A percentile compares a stretch with the other conserved stretches of the same genome.
These are phyloP conservation scores for Mythimna albipuncta DNA, from an alignment of 2,888 invertebrate genomes.

Conservation along the genomic window DNA sequence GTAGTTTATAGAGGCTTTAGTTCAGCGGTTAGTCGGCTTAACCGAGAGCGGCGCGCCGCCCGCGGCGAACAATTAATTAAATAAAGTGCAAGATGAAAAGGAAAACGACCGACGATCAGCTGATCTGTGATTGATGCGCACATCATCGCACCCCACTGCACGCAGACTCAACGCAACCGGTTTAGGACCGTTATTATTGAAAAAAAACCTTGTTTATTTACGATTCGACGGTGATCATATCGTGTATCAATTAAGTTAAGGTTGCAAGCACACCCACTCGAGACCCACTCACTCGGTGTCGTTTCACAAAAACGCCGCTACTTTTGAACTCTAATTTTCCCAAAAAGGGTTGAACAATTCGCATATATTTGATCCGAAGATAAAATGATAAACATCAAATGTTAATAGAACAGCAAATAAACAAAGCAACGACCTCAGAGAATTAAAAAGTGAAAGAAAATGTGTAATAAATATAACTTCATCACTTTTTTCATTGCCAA, in stretches of 20 bases:
- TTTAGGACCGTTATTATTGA: slow-evolving; percentile 79
- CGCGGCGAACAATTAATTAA: slow-evolving; percentile 86
- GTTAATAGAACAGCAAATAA: slow-evolving; percentile 58
- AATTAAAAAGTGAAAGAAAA: slow-evolving; percentile 68
- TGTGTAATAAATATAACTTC: slow-evolving; percentile 77
- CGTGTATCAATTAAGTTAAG: slow-evolving; percentile 75
- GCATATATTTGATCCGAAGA: slow-evolving; percentile 16
- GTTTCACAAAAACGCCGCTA: slow-evolving; percentile 7
- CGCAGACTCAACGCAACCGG: slow-evolving; percentile 79
- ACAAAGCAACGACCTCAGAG: slow-evolving; percentile 72
- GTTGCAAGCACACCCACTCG: slow-evolving; percentile 37
- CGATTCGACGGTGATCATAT: slow-evolving; percentile 70
- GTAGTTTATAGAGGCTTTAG: slow-evolving; percentile 74
- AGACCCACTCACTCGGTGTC: slow-evolving; percentile 34
- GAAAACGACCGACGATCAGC: slow-evolving; percentile 85
- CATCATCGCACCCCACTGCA: slow-evolving; percentile 73
- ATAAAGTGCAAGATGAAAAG: slow-evolving; percentile 86
- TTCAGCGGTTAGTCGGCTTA: slow-evolving; percentile 72
- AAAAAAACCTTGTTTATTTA: slow-evolving; percentile 76
- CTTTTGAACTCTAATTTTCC: slow-evolving; percentile 25
- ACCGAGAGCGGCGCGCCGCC: slow-evolving; percentile 70
- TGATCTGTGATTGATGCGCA: slow-evolving; percentile 86
- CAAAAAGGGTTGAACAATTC: slow-evolving; percentile 17
- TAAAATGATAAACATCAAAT: slow-evolving; percentile 27
- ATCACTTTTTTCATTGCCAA: slow-evolving; percentile 85